phyloP scores from a whole-genome alignment of 30 jellyfish, hydroid and myxozoan species.

The Aurelia sp. region DNA sequence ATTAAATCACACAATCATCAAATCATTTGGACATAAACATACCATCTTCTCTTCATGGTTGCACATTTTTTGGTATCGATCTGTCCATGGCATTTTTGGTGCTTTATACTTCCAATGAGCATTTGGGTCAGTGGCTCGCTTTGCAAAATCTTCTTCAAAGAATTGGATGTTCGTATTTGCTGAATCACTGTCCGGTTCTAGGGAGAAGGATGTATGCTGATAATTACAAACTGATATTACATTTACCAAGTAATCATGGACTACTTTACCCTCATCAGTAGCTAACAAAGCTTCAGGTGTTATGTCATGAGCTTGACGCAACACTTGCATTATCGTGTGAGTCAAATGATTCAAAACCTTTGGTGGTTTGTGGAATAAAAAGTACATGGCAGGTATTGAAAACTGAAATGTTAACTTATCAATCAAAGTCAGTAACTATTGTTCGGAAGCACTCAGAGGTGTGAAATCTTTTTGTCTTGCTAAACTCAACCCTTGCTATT shows the following conservation, averaged over 20 bases:
- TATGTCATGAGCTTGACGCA: too few relatives aligned
- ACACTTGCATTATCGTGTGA: too few relatives aligned
- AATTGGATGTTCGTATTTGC: slow-evolving; percentile 77
- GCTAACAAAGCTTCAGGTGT: too few relatives aligned
- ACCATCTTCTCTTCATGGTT: slow-evolving; percentile 73
- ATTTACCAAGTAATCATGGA: not conserved
- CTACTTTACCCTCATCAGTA: too few relatives aligned
- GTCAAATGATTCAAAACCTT: too few relatives aligned
- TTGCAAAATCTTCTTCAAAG: slow-evolving; percentile 73
- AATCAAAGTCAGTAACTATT: too few relatives aligned
- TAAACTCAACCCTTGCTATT: not conserved
- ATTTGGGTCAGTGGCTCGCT: slow-evolving; percentile 46
- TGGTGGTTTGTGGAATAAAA: too few relatives aligned
- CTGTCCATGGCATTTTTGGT: slow-evolving; percentile 46
- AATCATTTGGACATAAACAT: not conserved
- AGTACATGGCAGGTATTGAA: too few relatives aligned
- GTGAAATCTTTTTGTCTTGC: not conserved
- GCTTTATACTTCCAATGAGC: slow-evolving; percentile 13
- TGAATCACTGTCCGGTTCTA: slow-evolving; percentile 71
- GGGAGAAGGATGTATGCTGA: not conserved
- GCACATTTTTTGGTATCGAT: slow-evolving; percentile 55
- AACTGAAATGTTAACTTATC: too few relatives aligned
- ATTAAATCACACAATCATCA: too few relatives aligned
- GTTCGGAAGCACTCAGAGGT: too few relatives aligned
- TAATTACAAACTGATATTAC: not conserved